phyloP scores from a whole-genome alignment of 2,797 vertebrate species.

The Rallus crepitans region DNA sequence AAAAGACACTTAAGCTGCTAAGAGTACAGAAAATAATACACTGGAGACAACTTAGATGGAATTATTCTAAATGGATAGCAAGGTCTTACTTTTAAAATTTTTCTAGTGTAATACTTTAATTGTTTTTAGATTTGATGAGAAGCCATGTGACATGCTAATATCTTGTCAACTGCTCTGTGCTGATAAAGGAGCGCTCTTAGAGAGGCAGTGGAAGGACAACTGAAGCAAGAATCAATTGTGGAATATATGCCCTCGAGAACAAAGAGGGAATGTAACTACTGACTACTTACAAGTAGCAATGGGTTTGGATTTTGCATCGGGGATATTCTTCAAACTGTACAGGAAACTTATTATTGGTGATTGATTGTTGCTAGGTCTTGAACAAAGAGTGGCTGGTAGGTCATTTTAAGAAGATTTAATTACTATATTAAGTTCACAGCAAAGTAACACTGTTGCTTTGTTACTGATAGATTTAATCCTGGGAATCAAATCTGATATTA shows the following conservation, averaged over 20 bases:
- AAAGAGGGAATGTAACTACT: neutral
- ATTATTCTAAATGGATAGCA: neutral
- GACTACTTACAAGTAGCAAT: neutral
- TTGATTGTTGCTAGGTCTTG: neutral
- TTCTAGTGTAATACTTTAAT: neutral
- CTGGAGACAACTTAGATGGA: neutral
- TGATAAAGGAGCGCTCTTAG: neutral
- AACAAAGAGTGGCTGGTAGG: neutral
- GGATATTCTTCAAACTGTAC: neutral
- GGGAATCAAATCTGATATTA: neutral
- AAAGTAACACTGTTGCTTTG: neutral
- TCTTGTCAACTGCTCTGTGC: neutral
- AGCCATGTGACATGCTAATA: neutral
- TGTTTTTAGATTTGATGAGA: neutral
- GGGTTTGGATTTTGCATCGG: neutral
- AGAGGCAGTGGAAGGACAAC: neutral
- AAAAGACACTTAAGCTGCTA: neutral
- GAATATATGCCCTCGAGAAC: neutral
- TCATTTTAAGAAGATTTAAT: neutral
- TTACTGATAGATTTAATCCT: neutral
- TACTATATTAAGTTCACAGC: neutral
- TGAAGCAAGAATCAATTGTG: neutral
- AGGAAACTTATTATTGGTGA: neutral
- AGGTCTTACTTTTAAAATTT: neutral
- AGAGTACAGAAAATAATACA: neutral